Evolutionary conservation across 2,888 invertebrate species (phyloP), one percentile per base, ranked within the genome.

Genomic region (Rhabditophanes sp.): DNA sequence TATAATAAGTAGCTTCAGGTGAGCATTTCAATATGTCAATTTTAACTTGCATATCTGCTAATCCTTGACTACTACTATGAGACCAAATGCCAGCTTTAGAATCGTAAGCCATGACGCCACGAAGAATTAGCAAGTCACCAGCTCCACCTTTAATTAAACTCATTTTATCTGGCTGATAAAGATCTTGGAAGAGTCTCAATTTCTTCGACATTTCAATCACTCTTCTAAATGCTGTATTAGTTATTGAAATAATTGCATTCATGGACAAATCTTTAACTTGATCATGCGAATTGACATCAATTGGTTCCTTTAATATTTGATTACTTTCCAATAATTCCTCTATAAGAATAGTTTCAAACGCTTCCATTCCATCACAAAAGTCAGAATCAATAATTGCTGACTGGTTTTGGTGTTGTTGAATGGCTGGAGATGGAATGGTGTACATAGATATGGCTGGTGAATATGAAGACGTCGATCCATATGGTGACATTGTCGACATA

Each of bases 111-210:
- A 82, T 79, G 0, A 82, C 82, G 46, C 88, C 85, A 9, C 87
- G 74, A 32, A 93, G 74, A 37, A 93, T 79, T 77, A 93, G 79
- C 77, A 93, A 80, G 69, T 93, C 90, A 29, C 84, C 11, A n/a
- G 57, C 54, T 19, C 19, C 29, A 1, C 87, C 85, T 66, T 85
- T 87, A 6, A 87, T 67, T 8, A 84, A 69, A 14, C 78, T 76
- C 33, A 83, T 77, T 70, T 90, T 88, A 67, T 90, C 88, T 53
- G 82, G 83, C 60, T 87, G 83, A 62, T 83, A 82, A 75, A 93
- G 79, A 58, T 79, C 80, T 65, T 81, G 80, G 68, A 93, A 93
- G 2, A 82, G 81, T 59, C 65, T 67, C 30, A 76, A 65, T 44
- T 69, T 67, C 49, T 75, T 75, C 8, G 74, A 71, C 69, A 75